phyloP scores from a whole-genome alignment of 2,888 invertebrate genomes.

The Pyrochroa serraticornis region DNA sequence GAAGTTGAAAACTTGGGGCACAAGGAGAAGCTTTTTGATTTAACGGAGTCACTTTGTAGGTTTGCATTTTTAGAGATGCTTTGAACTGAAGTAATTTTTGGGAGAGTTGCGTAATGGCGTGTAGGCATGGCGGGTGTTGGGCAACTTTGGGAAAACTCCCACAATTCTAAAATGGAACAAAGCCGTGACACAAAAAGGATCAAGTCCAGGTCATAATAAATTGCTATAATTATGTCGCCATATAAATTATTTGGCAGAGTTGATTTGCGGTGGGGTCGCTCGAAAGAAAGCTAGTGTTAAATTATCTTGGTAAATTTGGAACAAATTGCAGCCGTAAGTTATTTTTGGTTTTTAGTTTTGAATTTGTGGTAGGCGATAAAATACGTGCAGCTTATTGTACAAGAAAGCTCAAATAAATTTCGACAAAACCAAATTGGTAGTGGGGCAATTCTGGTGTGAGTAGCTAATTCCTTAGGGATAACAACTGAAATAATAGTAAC shows the following conservation, averaged over 20 bases:
- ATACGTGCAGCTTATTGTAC: no score
- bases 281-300: slow-evolving; percentile 12
- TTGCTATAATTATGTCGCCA: slow-evolving; percentile 20
- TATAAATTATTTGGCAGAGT: slow-evolving; percentile 38
- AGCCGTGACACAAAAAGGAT: slow-evolving; percentile 22
- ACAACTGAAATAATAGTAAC: no score
- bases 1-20: not conserved
- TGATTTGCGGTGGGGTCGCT: slow-evolving; percentile 6
- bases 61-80: not conserved
- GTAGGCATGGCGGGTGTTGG: not conserved
- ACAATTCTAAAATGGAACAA: slow-evolving; percentile 14
- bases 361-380: no score
- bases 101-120: not conserved
- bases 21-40: no score
- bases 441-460: no score
- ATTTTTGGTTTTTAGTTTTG: no score
- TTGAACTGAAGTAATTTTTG: not conserved
- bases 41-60: no score
- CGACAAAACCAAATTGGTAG: no score
- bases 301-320: not conserved
- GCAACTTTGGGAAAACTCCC: slow-evolving; percentile 3
- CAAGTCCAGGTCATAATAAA: slow-evolving; percentile 11
- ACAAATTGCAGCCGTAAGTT: no score
- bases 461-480: no score
- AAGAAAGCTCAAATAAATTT: no score